Percentiles rank a stretch among this genome's conserved stretches.
phyloP scores from a whole-genome alignment of 2,888 invertebrate genomes.

The Scaptomyza flava region DNA sequence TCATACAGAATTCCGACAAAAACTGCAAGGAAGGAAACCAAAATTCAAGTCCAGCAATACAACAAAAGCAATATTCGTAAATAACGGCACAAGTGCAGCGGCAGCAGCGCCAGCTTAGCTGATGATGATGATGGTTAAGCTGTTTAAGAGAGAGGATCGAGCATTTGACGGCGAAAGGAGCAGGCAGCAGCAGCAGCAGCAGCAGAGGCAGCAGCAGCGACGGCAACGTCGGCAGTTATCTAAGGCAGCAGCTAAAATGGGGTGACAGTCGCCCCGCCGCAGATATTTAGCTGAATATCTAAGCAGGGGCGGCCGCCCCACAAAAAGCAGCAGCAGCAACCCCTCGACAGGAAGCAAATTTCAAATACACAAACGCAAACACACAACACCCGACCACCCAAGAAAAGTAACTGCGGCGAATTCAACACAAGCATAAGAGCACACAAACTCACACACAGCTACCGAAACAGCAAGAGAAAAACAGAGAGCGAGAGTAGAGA shows the following conservation, averaged over 20 bases:
- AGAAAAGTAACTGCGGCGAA: constrained; percentile 65
- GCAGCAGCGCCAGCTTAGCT: constrained; percentile 26
- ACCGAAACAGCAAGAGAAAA: constrained; percentile 35
- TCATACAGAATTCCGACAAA: constrained; percentile 60
- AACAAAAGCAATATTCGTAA: constrained; percentile 36
- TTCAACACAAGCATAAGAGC: constrained; percentile 38
- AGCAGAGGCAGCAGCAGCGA: constrained; percentile 36
- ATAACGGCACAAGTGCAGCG: constrained; percentile 36
- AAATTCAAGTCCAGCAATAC: constrained; percentile 62
- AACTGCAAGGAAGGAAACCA: constrained; percentile 75
- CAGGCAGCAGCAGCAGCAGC: constrained; percentile 26
- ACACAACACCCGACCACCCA: constrained; percentile 37
- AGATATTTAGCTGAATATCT: constrained; percentile 75
- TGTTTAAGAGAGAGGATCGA: constrained; percentile 52
- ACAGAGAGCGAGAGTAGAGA: constrained; percentile 34
- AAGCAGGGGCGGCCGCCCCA: constrained; percentile 69
- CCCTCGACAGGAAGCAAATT: constrained; percentile 64
- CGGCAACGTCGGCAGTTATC: constrained; percentile 50
- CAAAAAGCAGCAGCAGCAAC: constrained; percentile 41
- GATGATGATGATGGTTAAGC: constrained; percentile 53
- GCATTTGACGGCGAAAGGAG: constrained; percentile 71
- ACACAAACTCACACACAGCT: constrained; percentile 6
- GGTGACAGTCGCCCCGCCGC: constrained; percentile 58
- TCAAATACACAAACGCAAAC: constrained; percentile 36
- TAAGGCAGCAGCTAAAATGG: constrained; percentile 64